Conservation (phyloP, 2,797 vertebrate species). For the Austrolebias charrua region DNA sequence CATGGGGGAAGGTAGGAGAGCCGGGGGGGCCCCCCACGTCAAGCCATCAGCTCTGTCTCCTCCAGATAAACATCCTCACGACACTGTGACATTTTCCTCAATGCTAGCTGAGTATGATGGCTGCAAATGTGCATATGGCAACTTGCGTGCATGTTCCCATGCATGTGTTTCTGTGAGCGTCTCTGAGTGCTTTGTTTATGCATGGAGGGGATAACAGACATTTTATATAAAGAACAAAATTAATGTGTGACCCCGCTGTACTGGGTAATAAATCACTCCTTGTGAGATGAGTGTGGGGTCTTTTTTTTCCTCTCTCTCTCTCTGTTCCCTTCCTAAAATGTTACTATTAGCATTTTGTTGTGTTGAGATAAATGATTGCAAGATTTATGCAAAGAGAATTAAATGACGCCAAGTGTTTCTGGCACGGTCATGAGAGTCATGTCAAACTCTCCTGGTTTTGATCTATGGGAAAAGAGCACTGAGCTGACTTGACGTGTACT, state of each 20-base stretch:
- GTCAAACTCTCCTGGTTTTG: slow-evolving; percentile 59
- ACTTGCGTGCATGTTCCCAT: not conserved
- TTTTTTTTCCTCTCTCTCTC: slow-evolving; percentile 5
- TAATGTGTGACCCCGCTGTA: slow-evolving; percentile 72
- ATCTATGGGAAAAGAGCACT: slow-evolving; percentile 64
- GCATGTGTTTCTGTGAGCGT: slow-evolving; percentile 34
- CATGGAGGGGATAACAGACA: slow-evolving; percentile 72
- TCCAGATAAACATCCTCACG: slow-evolving; percentile 75
- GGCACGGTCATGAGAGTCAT: slow-evolving; percentile 58
- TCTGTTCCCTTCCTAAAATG: slow-evolving; percentile 70
- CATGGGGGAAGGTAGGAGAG: slow-evolving; percentile 25
- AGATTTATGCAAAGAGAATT: slow-evolving; percentile 73
- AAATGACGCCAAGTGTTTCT: slow-evolving; percentile 67
- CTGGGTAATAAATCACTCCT: slow-evolving; percentile 76
- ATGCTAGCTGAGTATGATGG: slow-evolving; percentile 45
- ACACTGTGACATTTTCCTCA: slow-evolving; percentile 73
- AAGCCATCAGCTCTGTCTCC: slow-evolving; percentile 77
- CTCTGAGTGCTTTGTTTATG: slow-evolving; percentile 74
- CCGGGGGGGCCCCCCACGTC: slow-evolving; percentile 58
- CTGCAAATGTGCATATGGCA: slow-evolving; percentile 31
- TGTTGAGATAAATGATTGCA: slow-evolving; percentile 63
- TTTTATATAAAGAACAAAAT: slow-evolving; percentile 79
- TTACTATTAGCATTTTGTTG: slow-evolving; percentile 78
- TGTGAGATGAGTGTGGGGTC: slow-evolving; percentile 56
- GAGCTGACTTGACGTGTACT: slow-evolving; percentile 61